phyloP scores from a whole-genome alignment of 1,140 invertebrate species.

The Diabrotica virgifera region DNA sequence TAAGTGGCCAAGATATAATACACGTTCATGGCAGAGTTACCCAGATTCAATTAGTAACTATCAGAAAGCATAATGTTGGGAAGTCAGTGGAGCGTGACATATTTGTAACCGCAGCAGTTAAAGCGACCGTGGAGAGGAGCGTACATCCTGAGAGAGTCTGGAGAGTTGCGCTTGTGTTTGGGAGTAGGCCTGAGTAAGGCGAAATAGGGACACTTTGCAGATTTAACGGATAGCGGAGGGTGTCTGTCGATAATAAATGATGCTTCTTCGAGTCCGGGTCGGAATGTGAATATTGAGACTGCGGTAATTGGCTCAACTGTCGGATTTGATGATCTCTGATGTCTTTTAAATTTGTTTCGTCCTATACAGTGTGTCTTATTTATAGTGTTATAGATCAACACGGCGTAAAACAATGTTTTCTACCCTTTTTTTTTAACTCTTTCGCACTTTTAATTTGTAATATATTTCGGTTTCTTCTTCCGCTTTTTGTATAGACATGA shows the following conservation, averaged over 20 bases:
- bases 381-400: no score
- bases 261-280: background rate
- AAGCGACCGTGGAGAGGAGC: background rate
- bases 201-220: constrained; percentile 1
- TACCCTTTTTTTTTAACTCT: no score
- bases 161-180: background rate
- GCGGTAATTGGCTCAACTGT: no score
- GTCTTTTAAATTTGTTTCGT: no score
- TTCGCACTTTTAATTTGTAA: no score
- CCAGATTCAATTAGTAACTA: constrained; percentile 1
- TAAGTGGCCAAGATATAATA: background rate
- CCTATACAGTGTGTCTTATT: no score
- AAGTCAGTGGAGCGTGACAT: background rate
- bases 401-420: no score
- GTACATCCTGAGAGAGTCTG: background rate
- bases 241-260: background rate
- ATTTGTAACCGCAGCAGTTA: background rate
- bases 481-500: no score
- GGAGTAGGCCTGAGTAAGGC: background rate
- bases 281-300: no score
- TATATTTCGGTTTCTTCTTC: no score
- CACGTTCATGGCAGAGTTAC: background rate
- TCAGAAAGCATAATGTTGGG: background rate
- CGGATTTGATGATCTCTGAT: no score
- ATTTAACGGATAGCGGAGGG: background rate